Conservation (phyloP, 1,140 invertebrate species). For the Drosophila trapezifrons region DNA sequence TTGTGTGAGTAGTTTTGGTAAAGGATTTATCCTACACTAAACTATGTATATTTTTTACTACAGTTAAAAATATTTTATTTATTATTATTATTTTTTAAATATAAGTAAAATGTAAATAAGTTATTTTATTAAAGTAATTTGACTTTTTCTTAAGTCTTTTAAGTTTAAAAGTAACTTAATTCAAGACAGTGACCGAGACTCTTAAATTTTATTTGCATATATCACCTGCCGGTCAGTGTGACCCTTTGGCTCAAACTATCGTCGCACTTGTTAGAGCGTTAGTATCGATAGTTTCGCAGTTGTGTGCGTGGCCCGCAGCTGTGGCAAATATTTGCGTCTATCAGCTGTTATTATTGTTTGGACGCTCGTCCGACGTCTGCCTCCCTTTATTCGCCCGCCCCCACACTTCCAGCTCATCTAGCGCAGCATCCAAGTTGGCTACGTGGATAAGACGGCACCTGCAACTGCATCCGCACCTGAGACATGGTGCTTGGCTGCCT, state of each 20-base stretch:
- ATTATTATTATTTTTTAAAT: too few relatives aligned
- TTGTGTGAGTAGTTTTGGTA: too few relatives aligned
- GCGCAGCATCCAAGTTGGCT: constrained; percentile 36
- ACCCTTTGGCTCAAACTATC: background rate
- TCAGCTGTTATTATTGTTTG: constrained; percentile 41
- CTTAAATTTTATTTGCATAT: background rate
- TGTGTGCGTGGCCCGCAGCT: constrained; percentile 2
- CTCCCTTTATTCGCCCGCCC: constrained; percentile 1
- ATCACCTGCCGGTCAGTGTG: background rate
- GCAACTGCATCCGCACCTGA: background rate
- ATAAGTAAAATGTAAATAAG: too few relatives aligned
- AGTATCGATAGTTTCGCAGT: constrained; percentile 9
- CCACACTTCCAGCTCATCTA: constrained; percentile 1
- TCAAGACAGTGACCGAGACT: background rate
- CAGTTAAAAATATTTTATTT: too few relatives aligned
- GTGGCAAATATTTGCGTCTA: background rate
- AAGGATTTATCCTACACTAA: too few relatives aligned
- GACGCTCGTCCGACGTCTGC: background rate
- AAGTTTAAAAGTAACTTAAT: too few relatives aligned
- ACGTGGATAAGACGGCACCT: constrained; percentile 35
- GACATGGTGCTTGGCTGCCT: constrained; percentile 68
- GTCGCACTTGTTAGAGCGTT: constrained; percentile 23
- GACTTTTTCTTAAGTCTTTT: too few relatives aligned
- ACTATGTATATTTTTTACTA: too few relatives aligned
- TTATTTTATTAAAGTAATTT: too few relatives aligned